phyloP scores from a whole-genome alignment of 2,113 vertebrate species.

The Tapirus terrestris region DNA sequence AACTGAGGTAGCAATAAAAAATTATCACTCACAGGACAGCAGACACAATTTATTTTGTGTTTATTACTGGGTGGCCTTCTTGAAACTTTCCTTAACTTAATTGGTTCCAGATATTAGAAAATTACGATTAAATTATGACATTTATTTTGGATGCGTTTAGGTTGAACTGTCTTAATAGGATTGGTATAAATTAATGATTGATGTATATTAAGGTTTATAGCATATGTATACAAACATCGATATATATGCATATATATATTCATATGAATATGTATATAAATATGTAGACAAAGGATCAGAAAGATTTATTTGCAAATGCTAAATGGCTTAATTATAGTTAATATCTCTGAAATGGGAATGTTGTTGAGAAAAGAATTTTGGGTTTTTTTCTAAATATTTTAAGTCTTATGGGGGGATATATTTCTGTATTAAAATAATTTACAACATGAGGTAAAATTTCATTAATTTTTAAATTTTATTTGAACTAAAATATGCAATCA shows the following conservation, averaged over 20 bases:
- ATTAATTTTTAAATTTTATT: slow-evolving; percentile 27
- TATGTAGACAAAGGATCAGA: background rate
- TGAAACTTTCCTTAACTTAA: slow-evolving; percentile 86
- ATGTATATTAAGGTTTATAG: slow-evolving; percentile 33
- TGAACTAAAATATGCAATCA: background rate
- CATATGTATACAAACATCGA: background rate
- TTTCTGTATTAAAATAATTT: slow-evolving; percentile 42
- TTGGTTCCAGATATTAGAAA: slow-evolving; percentile 87
- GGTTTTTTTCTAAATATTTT: slow-evolving; percentile 27
- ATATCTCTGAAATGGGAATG: slow-evolving; percentile 16
- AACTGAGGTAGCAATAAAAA: slow-evolving; percentile 94
- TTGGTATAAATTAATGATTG: slow-evolving; percentile 56
- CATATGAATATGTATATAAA: background rate
- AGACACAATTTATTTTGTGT: slow-evolving; percentile 95
- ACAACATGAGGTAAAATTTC: background rate
- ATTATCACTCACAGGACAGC: slow-evolving; percentile 95
- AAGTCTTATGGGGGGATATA: background rate
- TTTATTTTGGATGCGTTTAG: slow-evolving; percentile 84
- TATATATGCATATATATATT: background rate
- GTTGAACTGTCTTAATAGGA: slow-evolving; percentile 65
- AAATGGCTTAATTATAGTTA: slow-evolving; percentile 20
- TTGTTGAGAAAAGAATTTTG: slow-evolving; percentile 28
- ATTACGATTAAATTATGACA: slow-evolving; percentile 81
- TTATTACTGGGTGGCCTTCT: slow-evolving; percentile 92
- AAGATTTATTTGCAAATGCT: background rate